Conservation (phyloP, 2,888 invertebrate genomes). For the Eutolmus rufibarbis region DNA sequence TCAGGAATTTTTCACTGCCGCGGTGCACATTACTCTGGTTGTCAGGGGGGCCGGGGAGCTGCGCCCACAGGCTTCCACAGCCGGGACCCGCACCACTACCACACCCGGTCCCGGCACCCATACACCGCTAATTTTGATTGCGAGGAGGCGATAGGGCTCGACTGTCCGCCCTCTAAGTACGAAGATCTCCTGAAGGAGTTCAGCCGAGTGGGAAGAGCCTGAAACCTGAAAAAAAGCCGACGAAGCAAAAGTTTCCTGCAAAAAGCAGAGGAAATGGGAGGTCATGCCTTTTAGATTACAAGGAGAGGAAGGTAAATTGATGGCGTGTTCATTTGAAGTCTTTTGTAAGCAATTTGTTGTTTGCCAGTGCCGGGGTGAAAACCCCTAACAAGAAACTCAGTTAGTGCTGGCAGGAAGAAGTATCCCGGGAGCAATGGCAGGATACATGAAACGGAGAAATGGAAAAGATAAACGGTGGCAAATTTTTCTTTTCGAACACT, state of each 20-base stretch:
- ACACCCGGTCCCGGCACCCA: not conserved
- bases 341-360: constrained; percentile 48
- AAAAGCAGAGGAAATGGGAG: constrained; percentile 43
- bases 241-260: constrained; percentile 38
- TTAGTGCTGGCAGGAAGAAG: not conserved
- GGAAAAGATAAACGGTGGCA: constrained; percentile 42
- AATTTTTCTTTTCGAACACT: constrained; percentile 39
- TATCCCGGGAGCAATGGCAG: not conserved
- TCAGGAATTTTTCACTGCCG: constrained; percentile 44
- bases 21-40: not conserved
- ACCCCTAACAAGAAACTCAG: constrained; percentile 39
- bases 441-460: constrained; percentile 32
- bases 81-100: not conserved
- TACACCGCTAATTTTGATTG: constrained; percentile 17
- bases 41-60: not conserved
- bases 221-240: constrained; percentile 26
- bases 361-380: constrained; percentile 2
- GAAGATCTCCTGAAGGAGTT: constrained; percentile 35
- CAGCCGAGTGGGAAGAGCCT: not conserved
- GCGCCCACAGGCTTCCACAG: constrained; percentile 4
- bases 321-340: constrained; percentile 48
- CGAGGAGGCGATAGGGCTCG: not conserved
- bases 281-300: constrained; percentile 45
- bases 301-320: constrained; percentile 43
- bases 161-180: not conserved